Evolutionary conservation across 2,888 invertebrate species (phyloP).

Genomic region (Pemphredon lugubris): DNA sequence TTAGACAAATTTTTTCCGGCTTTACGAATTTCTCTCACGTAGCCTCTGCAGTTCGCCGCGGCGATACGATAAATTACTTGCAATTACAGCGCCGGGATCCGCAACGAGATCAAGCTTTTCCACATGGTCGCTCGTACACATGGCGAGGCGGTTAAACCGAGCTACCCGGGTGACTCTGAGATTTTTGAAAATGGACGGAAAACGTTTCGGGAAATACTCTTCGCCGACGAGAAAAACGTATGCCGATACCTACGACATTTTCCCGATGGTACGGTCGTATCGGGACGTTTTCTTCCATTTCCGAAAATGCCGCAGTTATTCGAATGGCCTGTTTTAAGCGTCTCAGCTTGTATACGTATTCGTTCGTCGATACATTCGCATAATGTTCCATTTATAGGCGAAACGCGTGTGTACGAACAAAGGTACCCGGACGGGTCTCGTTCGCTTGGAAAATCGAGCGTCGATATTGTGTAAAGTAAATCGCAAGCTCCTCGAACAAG

Average conservation of each 20-base stretch:
- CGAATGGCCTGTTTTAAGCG: too few relatives aligned
- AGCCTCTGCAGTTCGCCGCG: constrained; percentile 6
- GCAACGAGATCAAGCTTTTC: constrained; percentile 23
- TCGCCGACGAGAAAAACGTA: too few relatives aligned
- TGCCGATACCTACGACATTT: too few relatives aligned
- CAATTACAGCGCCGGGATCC: constrained; percentile 30
- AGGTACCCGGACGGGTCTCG: not conserved
- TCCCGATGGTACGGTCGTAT: too few relatives aligned
- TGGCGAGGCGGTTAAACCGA: too few relatives aligned
- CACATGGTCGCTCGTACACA: not conserved
- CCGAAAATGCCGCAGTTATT: too few relatives aligned
- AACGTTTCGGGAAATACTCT: too few relatives aligned
- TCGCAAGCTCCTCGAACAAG: too few relatives aligned
- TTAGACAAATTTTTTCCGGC: not conserved
- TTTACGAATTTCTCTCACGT: not conserved
- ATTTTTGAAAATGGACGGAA: too few relatives aligned
- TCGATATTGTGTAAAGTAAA: too few relatives aligned
- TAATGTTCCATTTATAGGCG: not conserved
- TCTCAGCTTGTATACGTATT: not conserved
- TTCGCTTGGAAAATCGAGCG: not conserved
- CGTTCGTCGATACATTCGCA: constrained; percentile 7
- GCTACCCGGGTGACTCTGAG: too few relatives aligned
- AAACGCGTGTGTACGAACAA: not conserved
- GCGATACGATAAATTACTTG: constrained; percentile 35
- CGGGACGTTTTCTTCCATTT: too few relatives aligned